phyloP scores from a whole-genome alignment of 2,113 vertebrate genomes.

The Protobothrops flavoviridis region DNA sequence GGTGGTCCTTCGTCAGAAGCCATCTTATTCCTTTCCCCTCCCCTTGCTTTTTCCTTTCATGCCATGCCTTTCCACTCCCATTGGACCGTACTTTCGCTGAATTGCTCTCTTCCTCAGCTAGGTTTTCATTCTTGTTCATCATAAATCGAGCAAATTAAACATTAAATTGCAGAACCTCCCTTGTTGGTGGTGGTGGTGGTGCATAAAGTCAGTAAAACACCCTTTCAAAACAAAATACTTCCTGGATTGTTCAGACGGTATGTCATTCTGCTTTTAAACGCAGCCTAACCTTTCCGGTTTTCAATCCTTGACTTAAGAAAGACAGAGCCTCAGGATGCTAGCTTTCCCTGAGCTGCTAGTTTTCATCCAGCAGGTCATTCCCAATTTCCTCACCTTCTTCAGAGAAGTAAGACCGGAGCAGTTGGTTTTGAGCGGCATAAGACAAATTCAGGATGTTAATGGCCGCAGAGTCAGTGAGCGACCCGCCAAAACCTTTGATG shows the following conservation, averaged over 20 bases:
- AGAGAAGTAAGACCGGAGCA: slow-evolving; percentile 89
- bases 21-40: too few species aligned
- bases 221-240: not conserved
- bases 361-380: not conserved
- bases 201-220: not conserved
- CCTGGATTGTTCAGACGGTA: not conserved
- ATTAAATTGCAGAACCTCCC: not conserved
- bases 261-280: not conserved
- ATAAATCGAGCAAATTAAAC: not conserved
- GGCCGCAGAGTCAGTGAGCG: slow-evolving; percentile 87
- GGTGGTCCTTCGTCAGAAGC: not conserved
- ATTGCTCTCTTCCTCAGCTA: too few species aligned
- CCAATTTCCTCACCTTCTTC: slow-evolving; percentile 70
- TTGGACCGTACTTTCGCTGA: too few species aligned
- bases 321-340: not conserved
- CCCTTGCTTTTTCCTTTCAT: too few species aligned
- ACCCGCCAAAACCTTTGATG: slow-evolving; percentile 90
- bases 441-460: slow-evolving; percentile 90
- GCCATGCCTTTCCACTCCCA: too few species aligned
- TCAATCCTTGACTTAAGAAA: not conserved
- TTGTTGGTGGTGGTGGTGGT: too few species aligned
- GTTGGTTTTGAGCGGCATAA: slow-evolving; percentile 70
- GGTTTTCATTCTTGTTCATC: not conserved
- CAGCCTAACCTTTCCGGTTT: not conserved
- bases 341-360: too few species aligned